These are phyloP conservation scores for Agapetus fuscipes DNA, from an alignment of 2,888 invertebrate genomes.

Conservation along the genomic window DNA sequence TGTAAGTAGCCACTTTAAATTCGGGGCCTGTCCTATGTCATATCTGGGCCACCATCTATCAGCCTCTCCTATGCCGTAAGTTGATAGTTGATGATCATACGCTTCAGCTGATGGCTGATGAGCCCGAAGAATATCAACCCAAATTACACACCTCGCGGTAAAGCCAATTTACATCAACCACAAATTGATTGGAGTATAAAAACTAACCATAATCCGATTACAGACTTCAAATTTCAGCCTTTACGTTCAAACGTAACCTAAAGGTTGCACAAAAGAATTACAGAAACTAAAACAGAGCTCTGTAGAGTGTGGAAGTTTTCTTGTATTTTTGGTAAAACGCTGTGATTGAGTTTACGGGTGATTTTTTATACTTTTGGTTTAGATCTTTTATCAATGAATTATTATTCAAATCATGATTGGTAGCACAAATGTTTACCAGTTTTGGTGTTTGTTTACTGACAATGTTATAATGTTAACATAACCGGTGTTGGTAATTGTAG, in stretches of 20 bases:
- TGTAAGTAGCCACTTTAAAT: conserved; percentile 21
- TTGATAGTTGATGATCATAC: no score
- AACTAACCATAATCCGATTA: conserved; percentile 19
- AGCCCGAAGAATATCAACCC: conserved; percentile 1
- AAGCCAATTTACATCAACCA: conserved; percentile 8
- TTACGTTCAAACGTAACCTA: no score
- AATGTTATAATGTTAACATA: conserved; percentile 12
- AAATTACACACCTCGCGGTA: conserved; percentile 16
- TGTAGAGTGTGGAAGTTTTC: no score
- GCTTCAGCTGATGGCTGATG: no score
- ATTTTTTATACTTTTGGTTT: no score
- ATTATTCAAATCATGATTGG: conserved; percentile 22
- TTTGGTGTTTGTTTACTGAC: conserved; percentile 20
- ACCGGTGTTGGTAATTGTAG: conserved; percentile 10
- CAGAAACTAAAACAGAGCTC: no score
- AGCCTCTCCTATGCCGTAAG: conserved; percentile 2
- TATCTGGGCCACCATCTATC: conserved; percentile 13
- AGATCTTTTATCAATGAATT: conserved; percentile 20
- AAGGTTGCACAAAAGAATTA: no score
- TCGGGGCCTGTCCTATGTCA: conserved; percentile 9
- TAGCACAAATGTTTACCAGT: conserved; percentile 21
- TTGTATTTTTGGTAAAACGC: no score
- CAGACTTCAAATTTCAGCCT: no score
- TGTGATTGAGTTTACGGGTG: no score
- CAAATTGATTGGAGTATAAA: conserved; percentile 17